phyloP scores from a whole-genome alignment of 64 coral and sea anemone genomes.

The Stylophora pistillata region DNA sequence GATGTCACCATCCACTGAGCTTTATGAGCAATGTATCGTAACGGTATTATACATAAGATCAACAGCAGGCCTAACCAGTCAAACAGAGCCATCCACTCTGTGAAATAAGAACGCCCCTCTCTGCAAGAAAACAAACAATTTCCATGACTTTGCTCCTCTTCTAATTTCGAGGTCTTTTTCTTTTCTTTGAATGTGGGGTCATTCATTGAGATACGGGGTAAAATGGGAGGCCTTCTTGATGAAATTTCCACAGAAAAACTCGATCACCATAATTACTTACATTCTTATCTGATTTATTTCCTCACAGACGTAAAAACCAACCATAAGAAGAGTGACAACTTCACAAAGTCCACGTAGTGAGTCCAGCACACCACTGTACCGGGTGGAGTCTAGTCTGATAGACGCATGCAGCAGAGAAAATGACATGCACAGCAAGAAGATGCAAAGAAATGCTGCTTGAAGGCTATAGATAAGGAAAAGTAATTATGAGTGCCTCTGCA shows the following conservation, averaged over 20 bases:
- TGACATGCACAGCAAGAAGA: conserved; percentile 63
- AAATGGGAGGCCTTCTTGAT: too few relatives aligned
- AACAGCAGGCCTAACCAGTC: conserved; percentile 83
- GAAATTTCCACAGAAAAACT: too few relatives aligned
- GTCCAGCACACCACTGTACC: conserved; percentile 52
- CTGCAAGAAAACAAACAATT: conserved; percentile 45
- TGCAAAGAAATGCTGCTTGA: conserved; percentile 30
- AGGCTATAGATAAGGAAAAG: too few relatives aligned
- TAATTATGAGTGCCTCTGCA: too few relatives aligned
- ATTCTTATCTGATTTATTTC: conserved; percentile 66
- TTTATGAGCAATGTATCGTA: conserved; percentile 54
- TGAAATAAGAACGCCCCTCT: conserved; percentile 67
- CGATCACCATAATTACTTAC: too few relatives aligned
- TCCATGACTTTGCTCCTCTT: too few relatives aligned
- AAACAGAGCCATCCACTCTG: conserved; percentile 70
- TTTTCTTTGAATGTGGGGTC: too few relatives aligned
- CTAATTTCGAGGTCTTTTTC: too few relatives aligned
- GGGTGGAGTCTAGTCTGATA: conserved; percentile 29
- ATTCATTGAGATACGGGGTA: too few relatives aligned
- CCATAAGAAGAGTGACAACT: conserved; percentile 37
- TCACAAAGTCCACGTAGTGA: conserved; percentile 46
- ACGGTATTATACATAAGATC: conserved; percentile 46
- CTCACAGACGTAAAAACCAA: conserved; percentile 59
- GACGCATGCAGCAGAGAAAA: conserved; percentile 61
- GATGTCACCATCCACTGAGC: conserved; percentile 80